Base-by-base conservation (phyloP, 2,797 vertebrate species). In the Halcyon badia region DNA sequence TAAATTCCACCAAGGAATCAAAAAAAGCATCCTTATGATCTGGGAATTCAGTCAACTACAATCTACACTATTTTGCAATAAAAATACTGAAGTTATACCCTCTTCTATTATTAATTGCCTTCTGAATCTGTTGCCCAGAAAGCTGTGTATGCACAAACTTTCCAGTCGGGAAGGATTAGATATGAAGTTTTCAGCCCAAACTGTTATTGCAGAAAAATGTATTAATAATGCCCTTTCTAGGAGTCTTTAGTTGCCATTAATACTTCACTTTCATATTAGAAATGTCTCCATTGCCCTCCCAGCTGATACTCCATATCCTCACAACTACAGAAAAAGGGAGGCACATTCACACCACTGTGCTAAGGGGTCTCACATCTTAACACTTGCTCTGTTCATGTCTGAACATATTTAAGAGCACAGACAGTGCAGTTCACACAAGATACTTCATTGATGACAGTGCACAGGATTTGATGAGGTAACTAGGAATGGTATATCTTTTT, bases 1-100 rank as follows among this genome's bases (percentile, higher is more conserved):
- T 96, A 94, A 97, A 89, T 88, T 69, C 54, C 58, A 84, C 3
- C 7, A 4, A 35, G 62, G 79, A 96, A 96, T 83, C 62, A 80
- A 84, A 83, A 56, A 88, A 80, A n/a, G 48, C 3, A 10, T 51
- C 65, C 56, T 78, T 84, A 85, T n/a, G 30, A 73, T 77, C 85
- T 80, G 56, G 60, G 87, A 92, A 92, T 44, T 91, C 62, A 56
- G 46, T 56, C 68, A 94, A 61, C 37, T 57, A 65, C 75, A 78
- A 31, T 25, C 62, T 49, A 83, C 21, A 85, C 49, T 54, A 65
- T 68, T 82, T 56, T 79, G 24, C 30, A 71, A 52, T 46, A 90
- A 93, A 89, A 95, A 83, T 8, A 54, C 41, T 61, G 11, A 72
- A 37, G 41, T 57, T 33, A 77, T 52, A 89, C 19, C 18, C 18